Base-by-base conservation (phyloP, 2,888 invertebrate genomes). In the Cephonodes hylas region DNA sequence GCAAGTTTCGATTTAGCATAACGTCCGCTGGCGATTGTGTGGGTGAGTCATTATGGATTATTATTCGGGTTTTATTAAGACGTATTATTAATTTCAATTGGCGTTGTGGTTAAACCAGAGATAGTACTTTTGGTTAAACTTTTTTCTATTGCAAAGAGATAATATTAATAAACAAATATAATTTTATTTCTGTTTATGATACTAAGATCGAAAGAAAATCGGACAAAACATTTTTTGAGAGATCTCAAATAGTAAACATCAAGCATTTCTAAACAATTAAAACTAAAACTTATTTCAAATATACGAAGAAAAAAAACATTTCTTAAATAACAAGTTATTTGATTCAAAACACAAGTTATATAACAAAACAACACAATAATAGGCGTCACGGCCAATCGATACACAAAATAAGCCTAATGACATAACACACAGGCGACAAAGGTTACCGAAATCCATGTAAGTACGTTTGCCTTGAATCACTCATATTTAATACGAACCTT, bases 1-100 rank as follows among this genome's bases (percentile, higher is more conserved):
- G 73, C 91, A 89, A 91, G 91, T 75, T 73, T 89, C 79, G 86
- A 90, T 91, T 91, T 91, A 89, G 91, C 89, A 87, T 81, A 67
- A 66, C 63, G 69, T 70, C 71, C 68, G 66, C 63, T 66, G 85
- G 83, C 79, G 83, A 81, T 82, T 83, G 85, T 76, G 74, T 77
- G 73, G 75, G 72, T 76, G 70, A 70, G 61, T 60, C 7, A 42
- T 25, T 46, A 34, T 15, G 1, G 34, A 13, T 48, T 15, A 42
- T 53, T 42, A 42, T 42, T 25, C 15, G 13, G 10, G 18, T 25
- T 20, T n/a, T 58, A n/a, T 10, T 46, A 8, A 13, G 22, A 8
- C 3, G 31, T 46, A 7, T 59, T 15, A 7, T 59, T 13, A 4
- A 22, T 31, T 46, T 42, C 0, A 23, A 6, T 3, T 38, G 38